Conservation (phyloP, 2,888 invertebrate species). For the Boloria selene region DNA sequence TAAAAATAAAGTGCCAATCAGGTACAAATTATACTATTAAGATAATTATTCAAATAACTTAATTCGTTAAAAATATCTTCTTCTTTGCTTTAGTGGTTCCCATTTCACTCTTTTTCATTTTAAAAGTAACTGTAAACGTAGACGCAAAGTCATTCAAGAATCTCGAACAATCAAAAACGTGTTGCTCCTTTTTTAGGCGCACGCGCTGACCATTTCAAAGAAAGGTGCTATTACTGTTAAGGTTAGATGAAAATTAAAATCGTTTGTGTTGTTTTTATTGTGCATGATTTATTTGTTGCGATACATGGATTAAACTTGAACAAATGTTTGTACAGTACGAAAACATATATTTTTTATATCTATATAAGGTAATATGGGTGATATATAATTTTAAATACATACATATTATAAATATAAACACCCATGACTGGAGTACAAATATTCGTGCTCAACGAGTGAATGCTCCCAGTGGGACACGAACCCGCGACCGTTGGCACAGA, state of each 20-base stretch:
- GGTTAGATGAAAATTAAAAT: slow-evolving; percentile 47
- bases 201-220: slow-evolving; percentile 40
- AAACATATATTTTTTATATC: too few relatives aligned
- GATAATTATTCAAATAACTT: too few relatives aligned
- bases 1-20: too few relatives aligned
- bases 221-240: slow-evolving; percentile 46
- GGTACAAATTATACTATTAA: too few relatives aligned
- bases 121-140: slow-evolving; percentile 30
- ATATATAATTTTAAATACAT: too few relatives aligned
- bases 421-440: too few relatives aligned
- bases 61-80: too few relatives aligned
- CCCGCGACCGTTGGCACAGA: too few relatives aligned
- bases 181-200: slow-evolving; percentile 45
- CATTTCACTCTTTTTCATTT: slow-evolving; percentile 28
- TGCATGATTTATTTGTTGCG: slow-evolving; percentile 1
- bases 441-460: too few relatives aligned
- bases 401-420: too few relatives aligned
- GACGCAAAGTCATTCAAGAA: slow-evolving; percentile 49
- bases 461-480: too few relatives aligned
- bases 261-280: slow-evolving; percentile 24
- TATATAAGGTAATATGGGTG: too few relatives aligned
- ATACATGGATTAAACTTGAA: not conserved
- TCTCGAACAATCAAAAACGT: slow-evolving; percentile 46
- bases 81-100: not conserved
- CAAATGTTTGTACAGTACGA: not conserved